Conservation (phyloP, 2,113 vertebrate species). For the Carlito syrichta region DNA sequence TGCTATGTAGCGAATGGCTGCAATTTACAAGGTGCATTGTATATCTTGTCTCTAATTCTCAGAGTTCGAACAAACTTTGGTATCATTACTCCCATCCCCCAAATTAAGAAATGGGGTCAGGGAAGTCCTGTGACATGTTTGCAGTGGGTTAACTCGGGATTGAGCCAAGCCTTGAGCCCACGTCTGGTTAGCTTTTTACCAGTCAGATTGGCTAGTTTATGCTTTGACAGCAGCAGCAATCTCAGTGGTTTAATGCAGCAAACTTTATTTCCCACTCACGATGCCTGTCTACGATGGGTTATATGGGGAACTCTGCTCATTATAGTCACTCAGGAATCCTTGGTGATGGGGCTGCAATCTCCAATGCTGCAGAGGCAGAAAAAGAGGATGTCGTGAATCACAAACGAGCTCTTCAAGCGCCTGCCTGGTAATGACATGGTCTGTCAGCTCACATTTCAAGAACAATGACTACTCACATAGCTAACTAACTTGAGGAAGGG, state of each 20-base stretch:
- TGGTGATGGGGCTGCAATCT: neutral
- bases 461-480: neutral
- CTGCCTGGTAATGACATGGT: neutral
- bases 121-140: neutral
- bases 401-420: neutral
- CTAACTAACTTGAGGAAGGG: neutral
- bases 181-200: neutral
- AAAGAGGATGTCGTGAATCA: neutral
- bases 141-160: neutral
- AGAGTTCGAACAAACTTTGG: neutral
- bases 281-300: neutral
- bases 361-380: neutral
- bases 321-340: neutral
- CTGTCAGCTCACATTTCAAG: neutral
- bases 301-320: neutral
- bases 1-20: neutral
- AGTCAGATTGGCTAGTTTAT: neutral
- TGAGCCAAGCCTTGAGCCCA: neutral
- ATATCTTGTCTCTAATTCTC: neutral
- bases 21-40: neutral
- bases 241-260: neutral
- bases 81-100: neutral
- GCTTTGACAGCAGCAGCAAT: neutral
- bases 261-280: neutral
- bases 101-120: neutral